Evolutionary conservation across 2,113 vertebrate genomes (phyloP).

Genomic region (Calonectris borealis): DNA sequence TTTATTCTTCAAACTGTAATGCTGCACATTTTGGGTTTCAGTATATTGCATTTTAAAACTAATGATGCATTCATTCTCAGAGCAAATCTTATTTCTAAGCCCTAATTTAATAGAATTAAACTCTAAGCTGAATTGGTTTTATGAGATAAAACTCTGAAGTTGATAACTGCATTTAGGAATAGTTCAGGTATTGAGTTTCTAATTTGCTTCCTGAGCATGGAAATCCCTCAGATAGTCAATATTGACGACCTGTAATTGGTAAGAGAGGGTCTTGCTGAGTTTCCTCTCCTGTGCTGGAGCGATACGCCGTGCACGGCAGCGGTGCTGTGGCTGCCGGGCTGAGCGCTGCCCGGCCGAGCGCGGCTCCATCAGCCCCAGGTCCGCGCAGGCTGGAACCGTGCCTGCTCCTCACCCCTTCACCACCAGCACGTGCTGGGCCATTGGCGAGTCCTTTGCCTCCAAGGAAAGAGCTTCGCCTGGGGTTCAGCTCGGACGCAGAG

Average conservation of each 20-base stretch:
- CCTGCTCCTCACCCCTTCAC: background rate
- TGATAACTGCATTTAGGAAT: slow-evolving; percentile 83
- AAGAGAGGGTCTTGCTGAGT: slow-evolving; percentile 63
- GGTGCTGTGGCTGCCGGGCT: background rate
- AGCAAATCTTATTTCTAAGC: slow-evolving; percentile 83
- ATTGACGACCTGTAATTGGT: slow-evolving; percentile 81
- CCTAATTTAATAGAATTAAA: slow-evolving; percentile 86
- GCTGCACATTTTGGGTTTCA: slow-evolving; percentile 78
- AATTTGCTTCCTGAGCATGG: slow-evolving; percentile 81
- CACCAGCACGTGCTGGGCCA: background rate
- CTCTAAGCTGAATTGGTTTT: slow-evolving; percentile 83
- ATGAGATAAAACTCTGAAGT: slow-evolving; percentile 84
- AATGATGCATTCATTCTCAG: slow-evolving; percentile 79
- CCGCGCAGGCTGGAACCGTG: background rate
- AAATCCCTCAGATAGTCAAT: slow-evolving; percentile 84
- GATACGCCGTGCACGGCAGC: rapidly evolving
- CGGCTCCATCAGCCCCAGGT: background rate
- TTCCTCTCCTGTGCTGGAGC: slow-evolving; percentile 10
- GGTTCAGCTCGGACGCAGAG: background rate
- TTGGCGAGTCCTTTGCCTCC: background rate
- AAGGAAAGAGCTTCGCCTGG: background rate
- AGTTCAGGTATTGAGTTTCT: slow-evolving; percentile 86
- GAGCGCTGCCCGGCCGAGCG: background rate
- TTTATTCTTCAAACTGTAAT: slow-evolving; percentile 78
- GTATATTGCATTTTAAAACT: slow-evolving; percentile 80